phyloP scores from a whole-genome alignment of 2,888 invertebrate genomes.

The Proisotoma minuta region DNA sequence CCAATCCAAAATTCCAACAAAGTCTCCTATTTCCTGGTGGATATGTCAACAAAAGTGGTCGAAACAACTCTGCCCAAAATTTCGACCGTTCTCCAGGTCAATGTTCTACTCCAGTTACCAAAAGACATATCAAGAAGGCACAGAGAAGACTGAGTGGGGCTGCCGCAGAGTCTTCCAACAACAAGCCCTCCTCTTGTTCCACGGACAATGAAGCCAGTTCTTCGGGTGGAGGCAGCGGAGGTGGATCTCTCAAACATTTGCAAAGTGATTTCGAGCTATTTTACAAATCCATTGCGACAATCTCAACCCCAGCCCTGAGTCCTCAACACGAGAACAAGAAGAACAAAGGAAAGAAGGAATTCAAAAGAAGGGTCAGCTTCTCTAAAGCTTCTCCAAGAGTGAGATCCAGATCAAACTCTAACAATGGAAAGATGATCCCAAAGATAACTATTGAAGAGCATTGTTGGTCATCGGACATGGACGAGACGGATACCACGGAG shows the following conservation, averaged over 20 bases:
- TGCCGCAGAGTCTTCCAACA: not conserved
- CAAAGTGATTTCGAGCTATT: too few species aligned
- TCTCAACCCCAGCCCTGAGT: not conserved
- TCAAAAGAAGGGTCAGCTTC: constrained; percentile 8
- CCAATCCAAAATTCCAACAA: constrained; percentile 5
- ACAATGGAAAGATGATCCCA: not conserved
- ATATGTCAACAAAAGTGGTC: too few species aligned
- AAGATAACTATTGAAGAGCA: not conserved
- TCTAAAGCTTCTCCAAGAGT: constrained; percentile 1
- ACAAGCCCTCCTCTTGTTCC: not conserved
- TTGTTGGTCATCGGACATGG: constrained; percentile 6
- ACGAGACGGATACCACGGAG: constrained; percentile 1
- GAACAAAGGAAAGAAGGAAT: not conserved
- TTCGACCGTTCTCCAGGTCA: too few species aligned
- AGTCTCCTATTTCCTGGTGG: not conserved
- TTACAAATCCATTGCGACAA: not conserved
- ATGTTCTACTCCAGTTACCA: too few species aligned
- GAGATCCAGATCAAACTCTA: not conserved
- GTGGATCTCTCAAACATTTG: too few species aligned
- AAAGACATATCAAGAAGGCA: not conserved
- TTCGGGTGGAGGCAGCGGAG: too few species aligned
- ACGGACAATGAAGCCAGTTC: not conserved
- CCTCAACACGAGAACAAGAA: too few species aligned
- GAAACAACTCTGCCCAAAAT: too few species aligned
- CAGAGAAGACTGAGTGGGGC: not conserved